Percentiles rank a stretch among this genome's conserved stretches.
Conservation (phyloP, 1,140 invertebrate species). For the Brachionus paranguensis region DNA sequence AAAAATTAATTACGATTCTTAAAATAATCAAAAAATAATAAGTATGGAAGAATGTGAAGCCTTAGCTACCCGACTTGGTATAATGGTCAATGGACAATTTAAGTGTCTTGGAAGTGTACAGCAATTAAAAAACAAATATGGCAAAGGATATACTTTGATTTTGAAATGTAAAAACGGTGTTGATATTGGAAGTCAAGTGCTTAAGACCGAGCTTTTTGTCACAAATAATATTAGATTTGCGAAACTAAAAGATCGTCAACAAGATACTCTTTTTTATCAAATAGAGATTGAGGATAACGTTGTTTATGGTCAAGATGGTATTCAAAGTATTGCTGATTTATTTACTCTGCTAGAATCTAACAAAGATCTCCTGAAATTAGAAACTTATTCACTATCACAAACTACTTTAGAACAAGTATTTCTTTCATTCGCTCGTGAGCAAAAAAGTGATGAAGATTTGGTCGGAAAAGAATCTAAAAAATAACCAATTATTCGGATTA, state of each 20-base stretch:
- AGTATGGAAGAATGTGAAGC: conserved; percentile 51
- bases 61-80: conserved; percentile 46
- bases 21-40: background rate
- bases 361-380: conserved; percentile 44
- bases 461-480: background rate
- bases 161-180: background rate
- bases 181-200: background rate
- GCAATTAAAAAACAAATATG: conserved; percentile 45
- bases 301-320: conserved; percentile 15
- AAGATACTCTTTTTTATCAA: conserved; percentile 39
- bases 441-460: conserved; percentile 22
- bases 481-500: background rate
- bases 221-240: background rate
- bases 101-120: conserved; percentile 47
- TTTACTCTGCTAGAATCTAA: conserved; percentile 37
- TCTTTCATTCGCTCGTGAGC: conserved; percentile 27
- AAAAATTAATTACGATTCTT: background rate
- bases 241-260: conserved; percentile 27
- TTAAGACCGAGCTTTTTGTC: background rate
- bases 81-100: conserved; percentile 49
- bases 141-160: conserved; percentile 33
- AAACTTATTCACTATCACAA: conserved; percentile 58
- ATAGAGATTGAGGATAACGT: conserved; percentile 27
- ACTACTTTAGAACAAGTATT: conserved; percentile 58
- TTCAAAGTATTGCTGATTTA: conserved; percentile 10